Evolutionary conservation across 2,888 invertebrate genomes (phyloP).

Genomic region (Peribatodes rhomboidaria): DNA sequence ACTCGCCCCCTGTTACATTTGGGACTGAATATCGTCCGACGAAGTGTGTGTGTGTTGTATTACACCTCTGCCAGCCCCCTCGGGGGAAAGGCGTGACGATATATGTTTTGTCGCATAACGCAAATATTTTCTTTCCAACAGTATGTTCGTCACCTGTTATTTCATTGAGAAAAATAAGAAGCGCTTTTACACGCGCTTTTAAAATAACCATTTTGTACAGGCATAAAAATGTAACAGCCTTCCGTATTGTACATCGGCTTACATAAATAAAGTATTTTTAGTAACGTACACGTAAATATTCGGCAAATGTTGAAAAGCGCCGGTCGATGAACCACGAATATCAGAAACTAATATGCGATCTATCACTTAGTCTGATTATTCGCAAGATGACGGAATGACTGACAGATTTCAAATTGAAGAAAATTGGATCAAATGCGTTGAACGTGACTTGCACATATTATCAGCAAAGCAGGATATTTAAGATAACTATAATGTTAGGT

Average conservation of each 20-base stretch:
- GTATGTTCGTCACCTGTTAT: slow-evolving; percentile 24
- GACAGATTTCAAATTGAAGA: slow-evolving; percentile 42
- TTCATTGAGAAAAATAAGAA: slow-evolving; percentile 30
- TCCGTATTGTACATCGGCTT: slow-evolving; percentile 40
- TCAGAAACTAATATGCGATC: slow-evolving; percentile 39
- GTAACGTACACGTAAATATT: slow-evolving; percentile 35
- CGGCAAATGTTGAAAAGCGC: slow-evolving; percentile 32
- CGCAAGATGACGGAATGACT: slow-evolving; percentile 43
- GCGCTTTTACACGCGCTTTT: slow-evolving; percentile 27
- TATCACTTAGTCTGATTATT: slow-evolving; percentile 37
- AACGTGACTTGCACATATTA: slow-evolving; percentile 19
- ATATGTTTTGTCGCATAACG: slow-evolving; percentile 7
- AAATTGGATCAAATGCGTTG: slow-evolving; percentile 32
- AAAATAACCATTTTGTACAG: slow-evolving; percentile 40
- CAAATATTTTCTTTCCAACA: slow-evolving; percentile 14
- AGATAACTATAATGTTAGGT: background rate
- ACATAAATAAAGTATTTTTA: slow-evolving; percentile 46
- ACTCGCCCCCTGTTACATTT: too few species aligned
- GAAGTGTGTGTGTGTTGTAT: too few species aligned
- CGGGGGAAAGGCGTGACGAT: too few species aligned
- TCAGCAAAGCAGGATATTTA: slow-evolving; percentile 4
- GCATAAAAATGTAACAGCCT: slow-evolving; percentile 39
- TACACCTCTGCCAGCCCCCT: too few species aligned
- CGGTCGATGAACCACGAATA: slow-evolving; percentile 43
- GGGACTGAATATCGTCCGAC: too few species aligned